Evolutionary conservation across 2,113 vertebrate species (phyloP).

Genomic region (Scatophagus argus): DNA sequence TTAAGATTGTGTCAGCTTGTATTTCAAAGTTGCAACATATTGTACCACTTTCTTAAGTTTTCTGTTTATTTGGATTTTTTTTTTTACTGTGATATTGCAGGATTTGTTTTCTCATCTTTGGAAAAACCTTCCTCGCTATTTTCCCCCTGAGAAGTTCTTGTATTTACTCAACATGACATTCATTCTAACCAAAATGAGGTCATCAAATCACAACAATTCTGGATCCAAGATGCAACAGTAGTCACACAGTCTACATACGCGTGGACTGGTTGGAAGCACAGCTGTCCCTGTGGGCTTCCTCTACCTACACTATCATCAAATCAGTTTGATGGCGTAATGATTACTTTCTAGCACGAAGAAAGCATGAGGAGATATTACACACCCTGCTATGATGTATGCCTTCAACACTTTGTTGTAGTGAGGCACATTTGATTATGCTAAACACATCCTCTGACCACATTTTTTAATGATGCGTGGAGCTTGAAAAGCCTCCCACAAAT

Average conservation of each 20-base stretch:
- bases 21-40: constrained; percentile 27
- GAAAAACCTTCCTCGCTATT: background rate
- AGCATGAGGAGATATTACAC: background rate
- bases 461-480: constrained; percentile 31
- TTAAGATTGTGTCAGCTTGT: constrained; percentile 47
- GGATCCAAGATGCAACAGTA: constrained; percentile 2
- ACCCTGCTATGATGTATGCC: constrained; percentile 3
- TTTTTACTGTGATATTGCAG: background rate
- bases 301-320: constrained; percentile 25
- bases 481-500: constrained; percentile 27
- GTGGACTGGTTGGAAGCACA: background rate
- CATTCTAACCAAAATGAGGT: background rate
- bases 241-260: constrained; percentile 14
- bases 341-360: constrained; percentile 27
- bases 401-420: constrained; percentile 20
- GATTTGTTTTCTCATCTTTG: constrained; percentile 22
- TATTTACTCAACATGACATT: constrained; percentile 1
- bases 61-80: constrained; percentile 11
- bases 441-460: constrained; percentile 24
- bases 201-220: constrained; percentile 17
- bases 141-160: background rate
- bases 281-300: constrained; percentile 14
- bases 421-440: constrained; percentile 33
- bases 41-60: background rate
- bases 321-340: constrained; percentile 41